phyloP scores from a whole-genome alignment of 2,113 vertebrate species.

The Bubo bubo region DNA sequence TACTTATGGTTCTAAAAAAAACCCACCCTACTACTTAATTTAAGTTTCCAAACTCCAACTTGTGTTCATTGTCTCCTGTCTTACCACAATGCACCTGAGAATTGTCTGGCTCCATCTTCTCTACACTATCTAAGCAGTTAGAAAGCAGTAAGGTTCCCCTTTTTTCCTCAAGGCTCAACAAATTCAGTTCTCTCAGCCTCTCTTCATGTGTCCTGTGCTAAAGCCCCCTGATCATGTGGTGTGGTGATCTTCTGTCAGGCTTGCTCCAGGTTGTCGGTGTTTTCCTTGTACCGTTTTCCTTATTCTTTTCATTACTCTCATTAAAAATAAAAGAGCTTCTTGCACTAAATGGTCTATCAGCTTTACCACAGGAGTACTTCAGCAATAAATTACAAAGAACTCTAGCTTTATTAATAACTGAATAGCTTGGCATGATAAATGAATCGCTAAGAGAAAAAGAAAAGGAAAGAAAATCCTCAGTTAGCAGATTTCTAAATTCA shows the following conservation, averaged over 20 bases:
- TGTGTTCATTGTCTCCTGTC: neutral
- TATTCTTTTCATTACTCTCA: neutral
- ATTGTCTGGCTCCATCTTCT: neutral
- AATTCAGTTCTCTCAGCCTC: neutral
- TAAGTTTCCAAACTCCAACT: neutral
- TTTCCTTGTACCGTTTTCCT: neutral
- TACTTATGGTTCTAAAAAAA: neutral
- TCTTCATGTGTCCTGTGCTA: neutral
- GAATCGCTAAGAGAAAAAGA: neutral
- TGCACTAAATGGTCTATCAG: neutral
- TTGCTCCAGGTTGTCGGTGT: neutral
- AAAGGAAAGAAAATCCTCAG: neutral
- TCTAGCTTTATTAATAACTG: neutral
- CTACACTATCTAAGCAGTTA: neutral
- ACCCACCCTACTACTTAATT: neutral
- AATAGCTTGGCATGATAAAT: neutral
- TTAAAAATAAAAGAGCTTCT: neutral
- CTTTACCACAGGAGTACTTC: neutral
- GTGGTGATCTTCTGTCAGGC: neutral
- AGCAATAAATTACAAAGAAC: neutral
- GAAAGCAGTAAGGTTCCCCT: neutral
- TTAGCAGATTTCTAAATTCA: neutral
- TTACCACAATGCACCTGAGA: neutral
- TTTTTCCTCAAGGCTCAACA: neutral
- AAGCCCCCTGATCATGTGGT: neutral